Evolutionary conservation across 1,140 invertebrate genomes (phyloP), one percentile per base, ranked within the genome.

Genomic region (Drosophila pruinosa): DNA sequence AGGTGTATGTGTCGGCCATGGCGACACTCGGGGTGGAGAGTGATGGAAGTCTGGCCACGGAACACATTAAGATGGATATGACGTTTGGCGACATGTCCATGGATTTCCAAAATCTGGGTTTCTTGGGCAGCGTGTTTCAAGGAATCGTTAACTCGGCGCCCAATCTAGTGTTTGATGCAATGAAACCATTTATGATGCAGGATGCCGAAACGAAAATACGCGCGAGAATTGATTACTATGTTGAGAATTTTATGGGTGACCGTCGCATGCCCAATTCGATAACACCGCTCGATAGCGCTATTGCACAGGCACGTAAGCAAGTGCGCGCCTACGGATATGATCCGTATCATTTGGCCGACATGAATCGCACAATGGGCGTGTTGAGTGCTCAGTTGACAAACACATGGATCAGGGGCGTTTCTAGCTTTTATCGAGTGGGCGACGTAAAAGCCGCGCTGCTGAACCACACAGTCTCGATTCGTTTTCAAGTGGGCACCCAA

Each of bases 221-320:
- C 69, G 89, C 92, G 22, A 95, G 95, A 91, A 92, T 96, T 15
- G 93, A 95, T 72, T 75, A 91, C 7, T 93, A 95, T 52, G 93
- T 96, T 53, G 94, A 94, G 63, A 93, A 95, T 72, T 86, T 96
- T 6, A 93, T 95, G 3, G 93, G 93, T 0, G 93, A 94, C 36
- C 93, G 95, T 77, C 94, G 93, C 39, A 95, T 97, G 77, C 96
- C 96, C 0, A 97, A 97, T 90, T 97, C 96, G 0, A 96, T 97
- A 72, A 95, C 95, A 5, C 96, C 96, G 0, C 92, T 97, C 41
- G 96, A 97, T 76, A 95, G 96, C 93, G 94, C 95, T 6, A 93
- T 97, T 31, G 94, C 95, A 3, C 95, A 96, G 78, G 93, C 93
- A 0, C 92, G 96, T 6, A 95, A 94, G 72, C 94, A 95, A 76